phyloP scores from a whole-genome alignment of 2,888 invertebrate genomes.

The Cantharis rufa region DNA sequence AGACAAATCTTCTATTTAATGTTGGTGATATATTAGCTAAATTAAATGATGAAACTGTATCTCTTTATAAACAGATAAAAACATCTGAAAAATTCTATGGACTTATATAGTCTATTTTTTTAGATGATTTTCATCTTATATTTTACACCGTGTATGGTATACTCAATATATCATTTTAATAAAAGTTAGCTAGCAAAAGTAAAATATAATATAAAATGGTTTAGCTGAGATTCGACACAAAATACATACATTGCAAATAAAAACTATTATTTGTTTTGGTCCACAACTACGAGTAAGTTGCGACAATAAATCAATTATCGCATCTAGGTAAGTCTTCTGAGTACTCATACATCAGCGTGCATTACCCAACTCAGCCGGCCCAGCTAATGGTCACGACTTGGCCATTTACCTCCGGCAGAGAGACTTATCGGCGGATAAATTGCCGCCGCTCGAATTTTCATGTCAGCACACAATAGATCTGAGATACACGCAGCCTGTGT shows the following conservation, averaged over 20 bases:
- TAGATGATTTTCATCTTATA: too few relatives aligned
- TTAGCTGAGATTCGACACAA: neutral
- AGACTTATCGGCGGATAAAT: constrained; percentile 62
- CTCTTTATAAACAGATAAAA: too few relatives aligned
- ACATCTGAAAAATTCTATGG: too few relatives aligned
- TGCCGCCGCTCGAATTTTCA: constrained; percentile 62
- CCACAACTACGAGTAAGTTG: constrained; percentile 21
- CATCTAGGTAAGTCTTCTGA: constrained; percentile 34
- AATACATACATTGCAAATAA: neutral
- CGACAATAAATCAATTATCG: constrained; percentile 41
- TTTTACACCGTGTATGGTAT: too few relatives aligned
- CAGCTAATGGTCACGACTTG: constrained; percentile 64
- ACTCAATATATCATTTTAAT: neutral
- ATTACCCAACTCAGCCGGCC: constrained; percentile 44
- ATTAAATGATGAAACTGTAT: too few relatives aligned
- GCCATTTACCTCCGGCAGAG: constrained; percentile 66
- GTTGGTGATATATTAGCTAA: too few relatives aligned
- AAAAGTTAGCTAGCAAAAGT: neutral
- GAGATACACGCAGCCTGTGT: constrained; percentile 52
- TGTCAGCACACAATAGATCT: constrained; percentile 57
- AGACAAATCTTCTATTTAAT: too few relatives aligned
- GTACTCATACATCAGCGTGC: constrained; percentile 42
- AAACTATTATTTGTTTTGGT: constrained; percentile 16
- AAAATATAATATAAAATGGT: neutral
- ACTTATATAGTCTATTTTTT: too few relatives aligned